Conservation (phyloP, 2,888 invertebrate genomes). For the Scaptomyza parva region DNA sequence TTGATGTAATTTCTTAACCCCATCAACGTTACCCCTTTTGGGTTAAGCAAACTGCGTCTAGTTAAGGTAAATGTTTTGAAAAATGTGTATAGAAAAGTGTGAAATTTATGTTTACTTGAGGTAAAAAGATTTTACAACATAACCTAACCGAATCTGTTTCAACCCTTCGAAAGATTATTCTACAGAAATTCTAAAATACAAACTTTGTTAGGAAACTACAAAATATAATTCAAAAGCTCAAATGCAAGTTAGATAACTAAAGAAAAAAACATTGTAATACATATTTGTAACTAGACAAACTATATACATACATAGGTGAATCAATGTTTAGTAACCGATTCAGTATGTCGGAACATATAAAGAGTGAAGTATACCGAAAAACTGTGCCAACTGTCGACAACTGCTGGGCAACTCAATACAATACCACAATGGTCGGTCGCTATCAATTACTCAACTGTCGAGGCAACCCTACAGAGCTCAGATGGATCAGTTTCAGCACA, state of each 20-base stretch:
- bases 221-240: no score
- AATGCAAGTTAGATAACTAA: not conserved
- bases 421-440: constrained; percentile 54
- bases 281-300: not conserved
- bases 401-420: constrained; percentile 37
- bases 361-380: constrained; percentile 29
- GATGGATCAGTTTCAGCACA: constrained; percentile 67
- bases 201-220: no score
- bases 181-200: no score
- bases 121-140: no score
- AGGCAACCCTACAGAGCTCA: constrained; percentile 63
- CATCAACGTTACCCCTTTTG: constrained; percentile 10
- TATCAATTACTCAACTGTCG: constrained; percentile 58
- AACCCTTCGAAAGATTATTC: no score
- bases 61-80: constrained; percentile 18
- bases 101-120: constrained; percentile 2
- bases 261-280: not conserved
- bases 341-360: constrained; percentile 29
- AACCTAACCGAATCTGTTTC: no score
- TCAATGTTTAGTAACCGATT: constrained; percentile 3
- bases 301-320: not conserved
- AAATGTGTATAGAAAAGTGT: constrained; percentile 5
- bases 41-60: constrained; percentile 14
- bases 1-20: constrained; percentile 1
- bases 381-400: constrained; percentile 48